Conservation (phyloP, 2,888 invertebrate genomes). For the Notocelia uddmanniana region DNA sequence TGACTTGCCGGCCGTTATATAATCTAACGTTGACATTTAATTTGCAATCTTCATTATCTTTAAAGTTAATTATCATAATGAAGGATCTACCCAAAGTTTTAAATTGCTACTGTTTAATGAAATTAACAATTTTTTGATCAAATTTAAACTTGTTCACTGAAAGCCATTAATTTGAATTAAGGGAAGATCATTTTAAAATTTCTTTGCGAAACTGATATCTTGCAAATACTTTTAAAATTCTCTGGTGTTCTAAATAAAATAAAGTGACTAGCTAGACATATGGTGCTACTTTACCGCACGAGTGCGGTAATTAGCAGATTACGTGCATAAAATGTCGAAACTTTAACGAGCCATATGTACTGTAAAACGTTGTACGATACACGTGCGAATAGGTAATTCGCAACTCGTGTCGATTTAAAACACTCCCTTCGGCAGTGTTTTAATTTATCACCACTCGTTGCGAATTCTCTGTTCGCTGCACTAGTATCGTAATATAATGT, state of each 20-base stretch:
- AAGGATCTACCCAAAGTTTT: constrained; percentile 22
- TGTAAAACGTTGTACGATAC: too few relatives aligned
- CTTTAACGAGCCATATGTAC: too few relatives aligned
- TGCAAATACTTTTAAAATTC: neutral
- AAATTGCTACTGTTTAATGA: constrained; percentile 29
- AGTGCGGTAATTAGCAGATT: too few relatives aligned
- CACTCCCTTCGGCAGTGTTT: too few relatives aligned
- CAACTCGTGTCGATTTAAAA: too few relatives aligned
- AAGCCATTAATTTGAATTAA: constrained; percentile 30
- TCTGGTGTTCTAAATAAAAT: neutral
- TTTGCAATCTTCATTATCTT: constrained; percentile 19
- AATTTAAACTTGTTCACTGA: constrained; percentile 26
- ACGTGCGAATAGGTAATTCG: too few relatives aligned
- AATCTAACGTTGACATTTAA: neutral
- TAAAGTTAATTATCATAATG: constrained; percentile 17
- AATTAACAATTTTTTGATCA: constrained; percentile 30
- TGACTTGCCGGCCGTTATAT: too few relatives aligned
- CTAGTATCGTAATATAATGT: too few relatives aligned
- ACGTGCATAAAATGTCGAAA: too few relatives aligned
- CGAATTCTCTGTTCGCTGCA: too few relatives aligned
- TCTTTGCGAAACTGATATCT: neutral
- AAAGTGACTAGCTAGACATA: neutral
- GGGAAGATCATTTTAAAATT: constrained; percentile 25
- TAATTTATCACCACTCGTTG: too few relatives aligned
- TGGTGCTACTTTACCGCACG: too few relatives aligned